These are phyloP conservation scores for Drosophila mettleri DNA, from an alignment of 2,888 invertebrate genomes.

Conservation along the genomic window DNA sequence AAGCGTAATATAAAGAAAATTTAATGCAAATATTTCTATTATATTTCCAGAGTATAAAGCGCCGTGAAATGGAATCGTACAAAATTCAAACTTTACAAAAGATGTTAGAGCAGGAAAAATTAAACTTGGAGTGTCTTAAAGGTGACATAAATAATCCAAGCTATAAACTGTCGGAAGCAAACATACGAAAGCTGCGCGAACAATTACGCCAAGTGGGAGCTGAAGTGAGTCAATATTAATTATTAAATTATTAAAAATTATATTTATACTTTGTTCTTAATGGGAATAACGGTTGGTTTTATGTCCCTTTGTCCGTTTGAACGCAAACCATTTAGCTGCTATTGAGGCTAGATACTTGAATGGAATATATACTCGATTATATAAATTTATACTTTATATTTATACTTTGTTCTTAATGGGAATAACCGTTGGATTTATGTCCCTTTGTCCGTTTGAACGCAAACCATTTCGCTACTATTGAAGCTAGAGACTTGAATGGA, in stretches of 20 bases:
- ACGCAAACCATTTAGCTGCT: too few species aligned
- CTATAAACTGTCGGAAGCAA: conserved; percentile 84
- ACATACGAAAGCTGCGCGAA: conserved; percentile 84
- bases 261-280: too few species aligned
- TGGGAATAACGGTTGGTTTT: too few species aligned
- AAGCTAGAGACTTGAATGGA: too few species aligned
- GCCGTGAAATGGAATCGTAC: conserved; percentile 92
- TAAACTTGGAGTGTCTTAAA: conserved; percentile 91
- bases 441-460: too few species aligned
- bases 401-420: too few species aligned
- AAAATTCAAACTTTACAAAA: conserved; percentile 93
- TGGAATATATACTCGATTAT: too few species aligned
- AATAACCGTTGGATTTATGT: too few species aligned
- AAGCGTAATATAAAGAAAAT: background rate
- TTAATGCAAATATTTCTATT: background rate
- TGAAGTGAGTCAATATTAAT: conserved; percentile 79
- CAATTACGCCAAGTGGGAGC: conserved; percentile 85
- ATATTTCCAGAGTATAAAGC: conserved; percentile 90
- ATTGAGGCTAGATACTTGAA: too few species aligned
- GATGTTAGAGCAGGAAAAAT: conserved; percentile 95
- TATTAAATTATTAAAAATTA: background rate
- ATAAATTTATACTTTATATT: too few species aligned
- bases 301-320: too few species aligned
- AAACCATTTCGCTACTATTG: too few species aligned
- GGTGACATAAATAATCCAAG: conserved; percentile 84